A percentile compares a stretch with the other conserved stretches of the same genome.
Evolutionary conservation across 2,113 vertebrate species (phyloP).

Genomic region (Semnornis frantzii): DNA sequence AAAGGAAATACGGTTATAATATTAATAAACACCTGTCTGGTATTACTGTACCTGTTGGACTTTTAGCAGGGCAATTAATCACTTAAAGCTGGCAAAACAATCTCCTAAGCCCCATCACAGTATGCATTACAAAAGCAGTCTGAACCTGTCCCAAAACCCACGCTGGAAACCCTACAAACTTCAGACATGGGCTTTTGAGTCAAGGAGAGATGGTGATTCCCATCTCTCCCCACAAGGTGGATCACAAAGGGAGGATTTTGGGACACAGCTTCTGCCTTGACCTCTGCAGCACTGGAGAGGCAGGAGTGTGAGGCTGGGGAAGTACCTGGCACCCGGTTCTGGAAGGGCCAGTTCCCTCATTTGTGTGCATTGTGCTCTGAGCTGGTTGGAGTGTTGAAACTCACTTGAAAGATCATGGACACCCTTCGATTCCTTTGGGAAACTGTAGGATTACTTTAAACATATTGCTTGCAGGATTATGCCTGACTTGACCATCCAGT

Average conservation of each 20-base stretch:
- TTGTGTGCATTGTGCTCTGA: rapidly evolving
- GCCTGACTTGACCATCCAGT: too few relatives aligned
- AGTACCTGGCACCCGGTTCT: rapidly evolving
- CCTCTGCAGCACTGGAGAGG: rapidly evolving
- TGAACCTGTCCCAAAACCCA: not conserved
- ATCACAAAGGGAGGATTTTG: not conserved
- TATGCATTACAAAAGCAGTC: not conserved
- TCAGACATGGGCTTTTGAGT: not conserved
- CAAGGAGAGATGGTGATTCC: not conserved
- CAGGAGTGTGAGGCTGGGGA: rapidly evolving
- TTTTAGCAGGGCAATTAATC: slow-evolving; percentile 58
- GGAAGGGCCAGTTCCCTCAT: not conserved
- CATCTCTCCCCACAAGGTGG: not conserved
- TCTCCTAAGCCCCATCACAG: not conserved
- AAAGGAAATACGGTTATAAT: slow-evolving; percentile 65
- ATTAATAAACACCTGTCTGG: slow-evolving; percentile 72
- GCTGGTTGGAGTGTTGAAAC: not conserved
- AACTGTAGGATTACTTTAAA: not conserved
- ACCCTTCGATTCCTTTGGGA: not conserved
- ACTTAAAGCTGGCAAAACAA: slow-evolving; percentile 55
- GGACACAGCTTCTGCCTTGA: not conserved
- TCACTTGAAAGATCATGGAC: not conserved
- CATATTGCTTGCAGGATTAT: not conserved
- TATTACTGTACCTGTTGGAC: slow-evolving; percentile 55
- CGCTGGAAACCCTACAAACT: not conserved